A percentile compares a stretch with the other conserved stretches of the same genome.
These are phyloP conservation scores for Nematostella vectensis DNA, from an alignment of 92 coral and sea anemone genomes.

Conservation along the genomic window DNA sequence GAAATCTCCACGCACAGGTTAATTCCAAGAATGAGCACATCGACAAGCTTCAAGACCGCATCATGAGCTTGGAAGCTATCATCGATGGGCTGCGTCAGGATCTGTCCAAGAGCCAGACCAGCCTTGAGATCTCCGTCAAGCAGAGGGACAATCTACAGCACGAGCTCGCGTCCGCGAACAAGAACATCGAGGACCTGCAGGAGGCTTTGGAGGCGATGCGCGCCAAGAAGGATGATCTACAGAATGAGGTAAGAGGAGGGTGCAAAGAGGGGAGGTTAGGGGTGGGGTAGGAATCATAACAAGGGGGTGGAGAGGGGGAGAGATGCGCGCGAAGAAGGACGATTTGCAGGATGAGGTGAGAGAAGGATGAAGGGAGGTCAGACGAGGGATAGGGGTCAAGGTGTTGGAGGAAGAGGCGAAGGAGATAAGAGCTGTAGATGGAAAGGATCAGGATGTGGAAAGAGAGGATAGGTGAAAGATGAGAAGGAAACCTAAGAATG, in stretches of 20 bases:
- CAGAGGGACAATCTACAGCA: conserved; percentile 46
- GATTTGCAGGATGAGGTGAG: conserved; percentile 30
- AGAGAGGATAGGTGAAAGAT: no score
- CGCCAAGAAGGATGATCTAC: conserved; percentile 33
- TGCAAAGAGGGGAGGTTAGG: no score
- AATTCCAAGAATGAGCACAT: conserved; percentile 49
- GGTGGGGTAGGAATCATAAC: no score
- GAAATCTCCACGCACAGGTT: no score
- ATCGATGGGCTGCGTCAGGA: conserved; percentile 48
- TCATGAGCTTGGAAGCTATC: conserved; percentile 36
- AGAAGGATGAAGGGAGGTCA: no score
- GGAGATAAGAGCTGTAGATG: no score
- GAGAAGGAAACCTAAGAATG: no score
- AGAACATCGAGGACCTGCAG: conserved; percentile 42
- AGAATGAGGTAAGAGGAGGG: conserved; percentile 34
- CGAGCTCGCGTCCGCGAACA: conserved; percentile 30
- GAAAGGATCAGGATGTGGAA: no score
- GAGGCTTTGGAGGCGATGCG: conserved; percentile 28
- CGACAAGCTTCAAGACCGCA: conserved; percentile 43
- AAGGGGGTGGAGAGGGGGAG: no score
- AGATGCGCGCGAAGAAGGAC: conserved; percentile 25
- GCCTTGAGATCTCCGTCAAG: conserved; percentile 42
- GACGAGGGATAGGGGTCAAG: no score
- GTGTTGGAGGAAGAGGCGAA: no score
- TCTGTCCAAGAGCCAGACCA: conserved; percentile 34